A percentile compares a stretch with the other conserved stretches of the same genome.
These are phyloP conservation scores for Phengaris arion DNA, from an alignment of 2,888 invertebrate genomes.

Conservation along the genomic window DNA sequence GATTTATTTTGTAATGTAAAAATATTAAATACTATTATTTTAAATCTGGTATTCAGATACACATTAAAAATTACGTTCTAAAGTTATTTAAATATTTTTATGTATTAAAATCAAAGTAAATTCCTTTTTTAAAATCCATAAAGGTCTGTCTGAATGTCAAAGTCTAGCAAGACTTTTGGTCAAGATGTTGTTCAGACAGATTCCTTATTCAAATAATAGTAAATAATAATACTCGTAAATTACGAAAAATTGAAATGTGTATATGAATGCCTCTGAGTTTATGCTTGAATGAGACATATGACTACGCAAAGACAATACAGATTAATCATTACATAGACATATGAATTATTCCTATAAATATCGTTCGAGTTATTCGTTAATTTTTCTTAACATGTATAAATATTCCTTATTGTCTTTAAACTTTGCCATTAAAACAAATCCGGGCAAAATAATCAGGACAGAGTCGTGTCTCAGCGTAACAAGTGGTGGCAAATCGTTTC, in stretches of 20 bases:
- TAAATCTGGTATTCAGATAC: constrained; percentile 15
- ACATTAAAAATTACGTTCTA: background rate
- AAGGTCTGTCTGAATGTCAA: background rate
- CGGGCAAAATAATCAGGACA: constrained; percentile 49
- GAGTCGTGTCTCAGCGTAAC: constrained; percentile 60
- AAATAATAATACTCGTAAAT: background rate
- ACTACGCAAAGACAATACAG: constrained; percentile 33
- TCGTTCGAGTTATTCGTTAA: constrained; percentile 68
- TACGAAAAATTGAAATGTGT: constrained; percentile 29
- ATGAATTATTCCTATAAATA: constrained; percentile 68
- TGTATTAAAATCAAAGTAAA: background rate
- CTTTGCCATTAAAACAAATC: constrained; percentile 70
- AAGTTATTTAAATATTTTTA: too few species aligned
- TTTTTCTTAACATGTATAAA: constrained; percentile 74
- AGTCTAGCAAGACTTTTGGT: background rate
- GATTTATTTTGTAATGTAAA: constrained; percentile 17
- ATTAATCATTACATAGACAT: constrained; percentile 54
- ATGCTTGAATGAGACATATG: constrained; percentile 35
- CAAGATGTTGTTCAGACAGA: background rate
- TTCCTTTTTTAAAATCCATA: background rate
- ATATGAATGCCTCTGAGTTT: constrained; percentile 32
- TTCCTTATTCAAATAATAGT: background rate
- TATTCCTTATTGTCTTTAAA: constrained; percentile 78
- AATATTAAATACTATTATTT: constrained; percentile 24
- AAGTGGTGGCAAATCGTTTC: constrained; percentile 67